These are phyloP conservation scores for Monochamus alternatus DNA, from an alignment of 2,888 invertebrate species.

Conservation along the genomic window DNA sequence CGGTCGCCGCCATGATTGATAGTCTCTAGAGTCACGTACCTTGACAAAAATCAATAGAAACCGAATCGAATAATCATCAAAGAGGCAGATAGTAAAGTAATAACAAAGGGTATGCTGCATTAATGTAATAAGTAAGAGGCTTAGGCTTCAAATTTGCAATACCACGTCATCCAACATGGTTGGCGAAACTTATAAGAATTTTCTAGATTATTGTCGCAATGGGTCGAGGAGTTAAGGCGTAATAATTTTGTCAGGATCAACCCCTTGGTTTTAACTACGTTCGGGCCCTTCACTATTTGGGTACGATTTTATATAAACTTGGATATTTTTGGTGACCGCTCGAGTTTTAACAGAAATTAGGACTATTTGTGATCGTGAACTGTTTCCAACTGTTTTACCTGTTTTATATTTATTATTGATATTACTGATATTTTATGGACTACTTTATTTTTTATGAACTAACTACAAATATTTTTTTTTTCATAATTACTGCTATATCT, in stretches of 20 bases:
- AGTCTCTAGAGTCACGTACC: constrained; percentile 29
- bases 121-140: constrained; percentile 22
- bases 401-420: constrained; percentile 17
- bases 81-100: constrained; percentile 28
- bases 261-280: constrained; percentile 25
- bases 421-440: constrained; percentile 16
- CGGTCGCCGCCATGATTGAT: constrained; percentile 43
- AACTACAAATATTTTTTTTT: constrained; percentile 19
- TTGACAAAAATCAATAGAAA: constrained; percentile 31
- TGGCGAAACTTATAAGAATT: constrained; percentile 31
- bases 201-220: constrained; percentile 34
- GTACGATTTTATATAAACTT: constrained; percentile 18
- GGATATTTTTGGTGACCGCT: constrained; percentile 24
- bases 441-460: constrained; percentile 12
- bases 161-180: constrained; percentile 28
- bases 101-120: constrained; percentile 33
- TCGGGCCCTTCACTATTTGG: constrained; percentile 24
- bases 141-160: constrained; percentile 29
- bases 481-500: background rate
- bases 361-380: constrained; percentile 32
- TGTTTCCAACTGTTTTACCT: constrained; percentile 11
- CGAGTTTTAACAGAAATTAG: constrained; percentile 20
- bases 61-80: constrained; percentile 31
- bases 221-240: constrained; percentile 23
- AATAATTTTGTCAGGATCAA: constrained; percentile 31